These are phyloP conservation scores for Coreius guichenoti DNA, from an alignment of 2,797 vertebrate species.

Conservation along the genomic window DNA sequence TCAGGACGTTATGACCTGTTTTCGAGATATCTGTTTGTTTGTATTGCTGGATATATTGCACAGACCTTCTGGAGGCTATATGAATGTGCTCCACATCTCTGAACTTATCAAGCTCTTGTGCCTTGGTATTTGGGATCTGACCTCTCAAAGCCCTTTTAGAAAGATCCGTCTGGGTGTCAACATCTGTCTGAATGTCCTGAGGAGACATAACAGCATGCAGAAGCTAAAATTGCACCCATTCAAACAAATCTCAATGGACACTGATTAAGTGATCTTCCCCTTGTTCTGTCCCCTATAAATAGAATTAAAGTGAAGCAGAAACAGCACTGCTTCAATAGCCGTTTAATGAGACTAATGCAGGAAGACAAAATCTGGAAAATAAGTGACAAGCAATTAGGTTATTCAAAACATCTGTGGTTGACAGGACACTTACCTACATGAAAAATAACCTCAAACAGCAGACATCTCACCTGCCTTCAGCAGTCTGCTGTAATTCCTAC, in stretches of 20 bases:
- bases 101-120: slow-evolving; percentile 17
- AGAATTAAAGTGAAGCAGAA: background rate
- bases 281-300: slow-evolving; percentile 12
- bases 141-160: slow-evolving; percentile 71
- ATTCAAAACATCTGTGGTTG: background rate
- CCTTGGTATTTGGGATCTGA: slow-evolving; percentile 23
- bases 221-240: slow-evolving; percentile 20
- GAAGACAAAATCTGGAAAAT: background rate
- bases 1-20: background rate
- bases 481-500: slow-evolving; percentile 2
- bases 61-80: slow-evolving; percentile 23
- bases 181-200: slow-evolving; percentile 87
- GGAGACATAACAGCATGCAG: slow-evolving; percentile 41
- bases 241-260: slow-evolving; percentile 20
- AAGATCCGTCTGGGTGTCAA: slow-evolving; percentile 85
- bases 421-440: background rate
- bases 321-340: background rate
- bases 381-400: background rate
- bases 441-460: background rate
- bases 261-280: slow-evolving; percentile 16
- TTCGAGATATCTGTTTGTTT: background rate
- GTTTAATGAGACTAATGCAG: slow-evolving; percentile 24
- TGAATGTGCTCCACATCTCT: slow-evolving; percentile 23
- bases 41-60: background rate
- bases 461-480: background rate